These are phyloP conservation scores for Eudasyphora cyanicolor DNA, from an alignment of 2,888 invertebrate genomes.

Conservation along the genomic window DNA sequence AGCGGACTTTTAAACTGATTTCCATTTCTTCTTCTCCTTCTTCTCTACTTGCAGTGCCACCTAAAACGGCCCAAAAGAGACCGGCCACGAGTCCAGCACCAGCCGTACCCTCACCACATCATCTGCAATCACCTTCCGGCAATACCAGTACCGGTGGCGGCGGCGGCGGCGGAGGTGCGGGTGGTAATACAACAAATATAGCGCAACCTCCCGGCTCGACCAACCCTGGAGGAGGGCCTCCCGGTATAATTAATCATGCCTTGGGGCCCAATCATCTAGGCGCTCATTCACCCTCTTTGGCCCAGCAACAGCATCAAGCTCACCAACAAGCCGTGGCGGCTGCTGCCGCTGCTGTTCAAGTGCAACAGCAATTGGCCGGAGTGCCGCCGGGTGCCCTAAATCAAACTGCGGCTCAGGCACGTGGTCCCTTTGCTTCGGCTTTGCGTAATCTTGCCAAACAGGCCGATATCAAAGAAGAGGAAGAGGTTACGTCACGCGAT, in stretches of 20 bases:
- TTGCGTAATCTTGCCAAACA: slow-evolving; percentile 94
- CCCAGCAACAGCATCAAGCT: slow-evolving; percentile 72
- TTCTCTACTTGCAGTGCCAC: slow-evolving; percentile 75
- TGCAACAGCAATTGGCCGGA: slow-evolving; percentile 73
- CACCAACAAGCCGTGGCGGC: slow-evolving; percentile 76
- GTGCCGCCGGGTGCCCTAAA: slow-evolving; percentile 73
- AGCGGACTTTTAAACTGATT: neutral
- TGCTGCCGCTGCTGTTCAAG: slow-evolving; percentile 73
- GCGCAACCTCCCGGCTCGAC: slow-evolving; percentile 67
- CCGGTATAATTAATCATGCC: slow-evolving; percentile 73
- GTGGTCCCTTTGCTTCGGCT: slow-evolving; percentile 93
- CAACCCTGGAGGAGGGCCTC: slow-evolving; percentile 50
- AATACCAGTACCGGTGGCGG: slow-evolving; percentile 67
- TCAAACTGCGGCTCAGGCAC: slow-evolving; percentile 81
- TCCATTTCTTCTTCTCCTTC: slow-evolving; percentile 9
- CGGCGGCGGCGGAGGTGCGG: slow-evolving; percentile 43
- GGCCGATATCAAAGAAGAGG: slow-evolving; percentile 88
- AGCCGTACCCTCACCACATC: slow-evolving; percentile 77
- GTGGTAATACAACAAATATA: slow-evolving; percentile 50
- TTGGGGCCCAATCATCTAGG: slow-evolving; percentile 76
- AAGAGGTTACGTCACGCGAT: slow-evolving; percentile 77
- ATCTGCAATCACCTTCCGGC: slow-evolving; percentile 76
- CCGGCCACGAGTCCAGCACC: slow-evolving; percentile 79
- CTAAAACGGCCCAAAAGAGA: slow-evolving; percentile 79
- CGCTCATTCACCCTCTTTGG: slow-evolving; percentile 75